Base-by-base conservation (phyloP, 2,113 vertebrate genomes). In the Herpetotheres cachinnans region DNA sequence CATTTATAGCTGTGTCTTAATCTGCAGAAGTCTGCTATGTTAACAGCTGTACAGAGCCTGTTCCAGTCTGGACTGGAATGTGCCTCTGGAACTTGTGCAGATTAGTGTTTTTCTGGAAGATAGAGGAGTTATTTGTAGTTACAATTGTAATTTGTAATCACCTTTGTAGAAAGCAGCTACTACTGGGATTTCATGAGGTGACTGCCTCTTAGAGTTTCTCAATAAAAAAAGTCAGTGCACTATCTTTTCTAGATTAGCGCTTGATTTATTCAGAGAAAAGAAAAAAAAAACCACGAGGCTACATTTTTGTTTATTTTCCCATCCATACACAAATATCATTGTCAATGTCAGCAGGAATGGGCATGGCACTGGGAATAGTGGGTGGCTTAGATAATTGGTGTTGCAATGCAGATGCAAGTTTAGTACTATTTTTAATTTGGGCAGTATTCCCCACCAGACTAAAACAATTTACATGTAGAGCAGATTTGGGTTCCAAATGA, bases 351-450 rank as follows among this genome's bases (percentile, higher is more conserved):
- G 91, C 91, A 89, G 86, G 44, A 94, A 59, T 16, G 36, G 76
- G 47, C 65, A 89, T 50, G 54, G 69, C 80, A 56, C 38, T 95
- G 94, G 89, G 93, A 93, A 62, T 71, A 91, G 61, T 66, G 86
- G 72, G 89, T 92, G 77, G 56, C 42, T 95, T 69, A 61, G 89
- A 89, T 72, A 82, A 92, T 52, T 78, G 44, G 30, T 95, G 27
- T 69, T 91, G 91, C 86, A 92, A 71, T 49, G 27, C 59, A 81
- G 21, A 91, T 86, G 80, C 50, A 67, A 92, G 30, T 72, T 81
- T 8, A 74, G 71, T 71, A 9, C 73, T 90, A 65, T 92, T 97
- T 96, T 92, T 91, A 69, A 72, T 95, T 84, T 79, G 25, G 61
- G 40, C 69, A 76, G 19, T 81, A 47, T 54, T 86, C 65, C 78